Evolutionary conservation across 2,113 vertebrate species (phyloP), one percentile per base, ranked within the genome.

Genomic region (Trematomus loennbergii): DNA sequence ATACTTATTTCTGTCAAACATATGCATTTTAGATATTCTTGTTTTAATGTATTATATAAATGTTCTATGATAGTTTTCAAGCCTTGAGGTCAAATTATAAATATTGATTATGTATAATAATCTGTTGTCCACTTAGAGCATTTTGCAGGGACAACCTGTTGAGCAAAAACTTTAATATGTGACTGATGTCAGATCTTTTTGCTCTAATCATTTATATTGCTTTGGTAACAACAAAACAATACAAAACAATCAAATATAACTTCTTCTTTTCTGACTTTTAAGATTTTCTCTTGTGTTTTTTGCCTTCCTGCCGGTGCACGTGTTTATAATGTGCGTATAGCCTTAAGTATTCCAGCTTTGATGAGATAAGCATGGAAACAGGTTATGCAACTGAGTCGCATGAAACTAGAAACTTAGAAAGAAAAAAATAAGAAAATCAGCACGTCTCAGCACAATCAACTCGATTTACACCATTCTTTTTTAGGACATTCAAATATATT

Each of bases 371-470:
- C 49, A 50, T 29, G 4, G 1, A 48, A 82, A 76, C 53, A 72
- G 10, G 79, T 91, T 86, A 78, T 58, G 69, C 69, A 85, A 73
- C 83, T 70, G 48, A 52, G 29, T 78, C 55, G 55, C 33, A 1
- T 54, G 25, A 78, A 81, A 84, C 78, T 9, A 53, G 58, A 81
- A 79, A 57, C 52, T 25, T 0, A 7, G 36, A 15, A 71, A 50
- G 5, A 64, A 75, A 55, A 75, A 62, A 3, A 4, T 12, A 71
- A 54, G 5, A 64, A 75, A 55, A 73, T 69, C 40, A 22, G 69
- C 81, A 61, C 78, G 69, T 78, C 50, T 29, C 75, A 33, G 72
- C 66, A 84, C 45, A 85, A 72, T 75, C 72, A 72, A 13, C 49
- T 67, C 6, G 50, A 9, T 74, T 36, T 64, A 20, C 29, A n/a